Evolutionary conservation across 2,113 vertebrate species (phyloP).

Genomic region (Eolophus roseicapilla): DNA sequence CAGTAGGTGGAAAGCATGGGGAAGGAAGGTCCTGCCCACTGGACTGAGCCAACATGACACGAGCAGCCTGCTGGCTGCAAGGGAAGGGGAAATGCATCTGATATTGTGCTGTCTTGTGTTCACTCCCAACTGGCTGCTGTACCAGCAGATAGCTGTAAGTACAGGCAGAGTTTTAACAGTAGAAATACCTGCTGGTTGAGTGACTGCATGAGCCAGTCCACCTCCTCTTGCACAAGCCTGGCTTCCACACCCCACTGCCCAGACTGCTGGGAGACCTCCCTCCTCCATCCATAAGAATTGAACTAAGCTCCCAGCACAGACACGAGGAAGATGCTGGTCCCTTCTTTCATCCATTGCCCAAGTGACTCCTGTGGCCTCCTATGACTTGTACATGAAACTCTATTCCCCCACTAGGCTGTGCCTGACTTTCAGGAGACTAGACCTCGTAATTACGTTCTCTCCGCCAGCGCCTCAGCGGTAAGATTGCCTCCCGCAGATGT

Average conservation of each 20-base stretch:
- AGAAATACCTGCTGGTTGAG: neutral
- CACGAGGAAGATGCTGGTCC: neutral
- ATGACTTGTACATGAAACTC: conserved; percentile 72
- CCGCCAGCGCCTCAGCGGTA: conserved; percentile 98
- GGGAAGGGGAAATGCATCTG: neutral
- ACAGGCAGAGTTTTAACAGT: neutral
- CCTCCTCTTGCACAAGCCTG: neutral
- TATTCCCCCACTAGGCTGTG: conserved; percentile 87
- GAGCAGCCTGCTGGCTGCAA: neutral
- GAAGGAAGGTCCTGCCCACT: neutral
- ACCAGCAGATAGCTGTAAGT: neutral
- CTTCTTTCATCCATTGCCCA: neutral
- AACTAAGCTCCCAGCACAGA: neutral
- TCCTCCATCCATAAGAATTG: neutral
- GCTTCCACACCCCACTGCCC: neutral
- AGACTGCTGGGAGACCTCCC: neutral
- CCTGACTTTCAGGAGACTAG: conserved; percentile 99
- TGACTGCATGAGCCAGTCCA: neutral
- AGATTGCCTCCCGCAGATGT: conserved; percentile 67
- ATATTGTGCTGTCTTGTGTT: neutral
- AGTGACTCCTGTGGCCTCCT: neutral
- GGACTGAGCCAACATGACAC: neutral
- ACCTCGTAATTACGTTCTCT: conserved; percentile 98
- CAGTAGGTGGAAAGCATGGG: neutral
- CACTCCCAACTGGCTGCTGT: neutral